Conservation (phyloP, 2,113 vertebrate species). For the Podocnemis expansa region DNA sequence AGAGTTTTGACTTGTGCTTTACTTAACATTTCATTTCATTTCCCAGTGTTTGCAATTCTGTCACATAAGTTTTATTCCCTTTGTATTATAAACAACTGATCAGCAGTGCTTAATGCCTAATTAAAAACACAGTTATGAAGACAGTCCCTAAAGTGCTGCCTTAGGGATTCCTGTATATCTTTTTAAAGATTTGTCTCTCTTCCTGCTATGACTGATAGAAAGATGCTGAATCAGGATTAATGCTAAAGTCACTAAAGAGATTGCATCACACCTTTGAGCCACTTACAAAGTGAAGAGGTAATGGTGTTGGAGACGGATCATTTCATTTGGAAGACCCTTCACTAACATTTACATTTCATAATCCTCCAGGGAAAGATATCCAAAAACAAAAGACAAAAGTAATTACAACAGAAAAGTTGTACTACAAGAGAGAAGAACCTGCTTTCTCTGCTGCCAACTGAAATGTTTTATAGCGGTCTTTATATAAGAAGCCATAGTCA, state of each 20-base stretch:
- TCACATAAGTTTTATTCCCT: background rate
- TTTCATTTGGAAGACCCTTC: constrained; percentile 36
- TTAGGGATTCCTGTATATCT: background rate
- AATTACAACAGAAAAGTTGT: background rate
- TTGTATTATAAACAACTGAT: background rate
- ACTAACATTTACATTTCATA: background rate
- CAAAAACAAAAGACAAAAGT: constrained; percentile 8
- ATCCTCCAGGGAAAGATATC: background rate
- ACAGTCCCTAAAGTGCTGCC: constrained; percentile 22
- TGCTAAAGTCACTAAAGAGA: constrained; percentile 48
- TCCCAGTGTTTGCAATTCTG: constrained; percentile 14
- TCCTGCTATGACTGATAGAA: constrained; percentile 13
- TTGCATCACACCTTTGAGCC: constrained; percentile 17
- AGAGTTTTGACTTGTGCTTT: background rate
- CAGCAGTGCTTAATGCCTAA: constrained; percentile 18
- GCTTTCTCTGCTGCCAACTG: background rate
- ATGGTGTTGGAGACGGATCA: constrained; percentile 4
- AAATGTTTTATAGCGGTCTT: background rate
- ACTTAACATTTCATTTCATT: constrained; percentile 5
- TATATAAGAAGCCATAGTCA: background rate
- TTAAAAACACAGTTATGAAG: constrained; percentile 34
- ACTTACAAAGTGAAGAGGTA: constrained; percentile 11
- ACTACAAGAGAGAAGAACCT: background rate
- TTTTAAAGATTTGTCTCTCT: constrained; percentile 41
- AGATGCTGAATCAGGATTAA: constrained; percentile 61